Conservation (phyloP, 2,888 invertebrate species). For the Electrophaes corylata region DNA sequence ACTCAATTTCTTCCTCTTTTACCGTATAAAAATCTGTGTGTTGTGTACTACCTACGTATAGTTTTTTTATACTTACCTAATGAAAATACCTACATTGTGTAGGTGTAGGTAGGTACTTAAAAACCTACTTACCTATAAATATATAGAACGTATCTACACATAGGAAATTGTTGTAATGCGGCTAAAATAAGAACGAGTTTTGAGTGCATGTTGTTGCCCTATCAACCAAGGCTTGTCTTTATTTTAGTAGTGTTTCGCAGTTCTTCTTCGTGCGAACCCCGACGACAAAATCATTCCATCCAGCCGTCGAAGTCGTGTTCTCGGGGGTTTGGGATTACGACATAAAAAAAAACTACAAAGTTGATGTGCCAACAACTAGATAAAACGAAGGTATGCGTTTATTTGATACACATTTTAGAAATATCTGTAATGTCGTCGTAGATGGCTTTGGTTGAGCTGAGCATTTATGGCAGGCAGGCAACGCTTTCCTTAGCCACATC, state of each 20-base stretch:
- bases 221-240: constrained; percentile 51
- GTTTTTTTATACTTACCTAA: too few relatives aligned
- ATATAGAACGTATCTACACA: constrained; percentile 38
- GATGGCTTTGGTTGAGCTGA: constrained; percentile 66
- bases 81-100: too few relatives aligned
- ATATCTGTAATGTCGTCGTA: constrained; percentile 60
- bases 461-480: constrained; percentile 80
- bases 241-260: constrained; percentile 60
- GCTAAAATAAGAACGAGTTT: constrained; percentile 57
- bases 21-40: too few relatives aligned
- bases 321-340: constrained; percentile 82
- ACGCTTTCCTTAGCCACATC: constrained; percentile 79
- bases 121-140: too few relatives aligned
- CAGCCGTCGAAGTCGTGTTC: constrained; percentile 84
- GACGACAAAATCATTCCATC: constrained; percentile 84
- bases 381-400: constrained; percentile 75
- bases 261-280: constrained; percentile 76
- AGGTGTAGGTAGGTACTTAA: too few relatives aligned
- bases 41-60: too few relatives aligned
- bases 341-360: constrained; percentile 76
- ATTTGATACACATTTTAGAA: constrained; percentile 50
- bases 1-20: too few relatives aligned
- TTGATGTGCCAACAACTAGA: constrained; percentile 81
- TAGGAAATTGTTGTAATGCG: constrained; percentile 72
- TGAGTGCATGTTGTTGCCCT: constrained; percentile 46